Conservation (phyloP, 2,113 vertebrate species). For the Muscicapa adusta region DNA sequence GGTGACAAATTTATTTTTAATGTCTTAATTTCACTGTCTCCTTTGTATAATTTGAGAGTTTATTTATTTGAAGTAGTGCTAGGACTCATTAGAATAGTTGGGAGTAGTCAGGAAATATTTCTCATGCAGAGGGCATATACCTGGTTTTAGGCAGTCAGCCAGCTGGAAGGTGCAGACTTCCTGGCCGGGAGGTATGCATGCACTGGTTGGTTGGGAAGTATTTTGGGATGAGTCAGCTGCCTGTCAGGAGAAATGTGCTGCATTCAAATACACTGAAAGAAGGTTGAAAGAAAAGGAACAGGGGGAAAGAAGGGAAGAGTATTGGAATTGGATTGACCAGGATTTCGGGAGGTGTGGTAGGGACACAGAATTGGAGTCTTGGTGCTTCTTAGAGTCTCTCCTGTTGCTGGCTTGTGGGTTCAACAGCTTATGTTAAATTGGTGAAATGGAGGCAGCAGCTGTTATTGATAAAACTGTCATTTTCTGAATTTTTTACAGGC, state of each 20-base stretch:
- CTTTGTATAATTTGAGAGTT: background rate
- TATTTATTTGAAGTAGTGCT: background rate
- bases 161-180: conserved; percentile 47
- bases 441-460: background rate
- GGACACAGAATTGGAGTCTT: background rate
- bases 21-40: background rate
- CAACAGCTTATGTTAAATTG: background rate
- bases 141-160: conserved; percentile 9
- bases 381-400: background rate
- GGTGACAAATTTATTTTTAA: background rate
- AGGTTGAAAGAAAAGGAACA: background rate
- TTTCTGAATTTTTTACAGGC: background rate
- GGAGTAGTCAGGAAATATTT: conserved; percentile 1
- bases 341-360: background rate
- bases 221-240: background rate
- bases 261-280: background rate
- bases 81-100: background rate
- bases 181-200: conserved; percentile 35
- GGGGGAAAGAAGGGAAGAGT: background rate
- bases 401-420: background rate
- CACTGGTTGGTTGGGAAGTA: background rate
- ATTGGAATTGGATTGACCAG: fast-evolving
- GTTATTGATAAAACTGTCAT: background rate
- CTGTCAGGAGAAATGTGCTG: background rate
- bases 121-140: conserved; percentile 17